Conservation (phyloP, 2,113 vertebrate genomes). For the Thinocorus orbignyianus region DNA sequence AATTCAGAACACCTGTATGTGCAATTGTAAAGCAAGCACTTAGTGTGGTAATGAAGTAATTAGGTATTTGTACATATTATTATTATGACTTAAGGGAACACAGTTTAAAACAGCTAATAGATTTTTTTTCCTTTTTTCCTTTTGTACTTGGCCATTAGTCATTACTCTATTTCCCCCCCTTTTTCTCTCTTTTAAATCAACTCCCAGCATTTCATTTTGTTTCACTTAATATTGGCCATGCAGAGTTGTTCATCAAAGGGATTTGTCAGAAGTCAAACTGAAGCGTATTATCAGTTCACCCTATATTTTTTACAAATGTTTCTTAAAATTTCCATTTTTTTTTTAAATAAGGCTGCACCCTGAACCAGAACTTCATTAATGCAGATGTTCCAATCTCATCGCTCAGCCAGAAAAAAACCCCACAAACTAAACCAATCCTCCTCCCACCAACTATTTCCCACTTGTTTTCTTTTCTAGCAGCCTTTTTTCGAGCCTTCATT, state of each 20-base stretch:
- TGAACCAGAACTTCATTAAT: neutral
- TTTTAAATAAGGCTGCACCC: neutral
- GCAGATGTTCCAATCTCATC: neutral
- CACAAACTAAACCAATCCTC: neutral
- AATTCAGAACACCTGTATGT: neutral
- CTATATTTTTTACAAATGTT: neutral
- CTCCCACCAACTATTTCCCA: neutral
- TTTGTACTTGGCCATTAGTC: neutral
- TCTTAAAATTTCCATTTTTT: neutral
- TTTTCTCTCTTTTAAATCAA: neutral
- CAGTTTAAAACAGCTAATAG: neutral
- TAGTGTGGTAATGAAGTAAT: neutral
- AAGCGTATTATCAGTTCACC: neutral
- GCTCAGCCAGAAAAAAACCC: neutral
- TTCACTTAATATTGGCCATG: neutral
- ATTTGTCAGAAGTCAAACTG: neutral
- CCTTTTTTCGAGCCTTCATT: neutral
- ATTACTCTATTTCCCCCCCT: neutral
- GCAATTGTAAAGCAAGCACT: neutral
- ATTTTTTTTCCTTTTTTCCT: neutral
- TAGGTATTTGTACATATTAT: neutral
- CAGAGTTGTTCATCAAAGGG: neutral
- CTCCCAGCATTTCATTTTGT: neutral
- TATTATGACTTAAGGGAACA: neutral
- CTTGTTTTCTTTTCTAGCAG: neutral